phyloP scores from a whole-genome alignment of 2,797 vertebrate genomes.

The Chiloscyllium punctatum region DNA sequence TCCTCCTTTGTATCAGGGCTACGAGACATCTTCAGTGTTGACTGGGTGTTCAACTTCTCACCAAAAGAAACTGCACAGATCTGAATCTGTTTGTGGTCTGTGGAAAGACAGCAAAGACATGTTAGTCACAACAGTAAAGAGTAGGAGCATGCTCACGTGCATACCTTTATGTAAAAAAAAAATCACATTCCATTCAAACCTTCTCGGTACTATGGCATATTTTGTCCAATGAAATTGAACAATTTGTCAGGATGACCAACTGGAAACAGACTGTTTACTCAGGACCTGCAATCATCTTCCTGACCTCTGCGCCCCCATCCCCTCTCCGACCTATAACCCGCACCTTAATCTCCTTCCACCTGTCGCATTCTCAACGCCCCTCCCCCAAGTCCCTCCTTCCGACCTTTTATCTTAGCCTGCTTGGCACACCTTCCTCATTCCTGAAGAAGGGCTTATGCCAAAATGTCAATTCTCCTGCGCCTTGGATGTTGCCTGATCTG shows the following conservation, averaged over 20 bases:
- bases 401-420: too few species aligned
- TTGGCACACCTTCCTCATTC: too few species aligned
- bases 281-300: too few species aligned
- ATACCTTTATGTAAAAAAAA: neutral
- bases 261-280: neutral
- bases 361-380: too few species aligned
- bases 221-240: neutral
- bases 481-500: too few species aligned
- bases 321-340: too few species aligned
- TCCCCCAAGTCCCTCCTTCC: too few species aligned
- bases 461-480: too few species aligned
- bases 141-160: neutral
- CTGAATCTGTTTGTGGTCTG: neutral
- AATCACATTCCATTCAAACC: neutral
- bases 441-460: too few species aligned
- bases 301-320: too few species aligned
- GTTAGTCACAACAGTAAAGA: neutral
- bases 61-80: neutral
- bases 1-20: slow-evolving; percentile 98
- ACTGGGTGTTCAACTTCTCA: slow-evolving; percentile 27
- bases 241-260: neutral
- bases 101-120: neutral
- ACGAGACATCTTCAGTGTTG: slow-evolving; percentile 79
- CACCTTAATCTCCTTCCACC: too few species aligned
- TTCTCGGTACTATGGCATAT: neutral